Conservation (phyloP, 1,140 invertebrate species). For the Sycophila sp. region DNA sequence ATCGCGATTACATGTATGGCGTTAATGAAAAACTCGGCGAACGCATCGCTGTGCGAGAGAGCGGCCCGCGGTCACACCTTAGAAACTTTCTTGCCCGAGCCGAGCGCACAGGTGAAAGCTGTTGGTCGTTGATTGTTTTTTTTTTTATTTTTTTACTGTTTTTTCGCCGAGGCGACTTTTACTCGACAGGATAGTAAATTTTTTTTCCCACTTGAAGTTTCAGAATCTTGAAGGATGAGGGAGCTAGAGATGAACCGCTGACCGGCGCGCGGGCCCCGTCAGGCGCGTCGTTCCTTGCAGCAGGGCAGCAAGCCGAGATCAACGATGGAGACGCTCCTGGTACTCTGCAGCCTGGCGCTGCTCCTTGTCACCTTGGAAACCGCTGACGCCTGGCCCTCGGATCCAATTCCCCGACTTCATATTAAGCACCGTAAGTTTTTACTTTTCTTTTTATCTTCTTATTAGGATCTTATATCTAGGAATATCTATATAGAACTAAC, state of each 20-base stretch:
- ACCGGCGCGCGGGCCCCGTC: constrained; percentile 35
- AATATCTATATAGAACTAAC: too few species aligned
- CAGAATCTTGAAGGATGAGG: constrained; percentile 13
- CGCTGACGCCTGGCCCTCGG: constrained; percentile 55
- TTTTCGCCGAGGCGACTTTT: too few species aligned
- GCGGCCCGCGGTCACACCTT: too few species aligned
- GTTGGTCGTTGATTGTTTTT: neutral
- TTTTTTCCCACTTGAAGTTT: too few species aligned
- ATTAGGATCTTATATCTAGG: too few species aligned
- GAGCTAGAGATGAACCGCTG: constrained; percentile 35
- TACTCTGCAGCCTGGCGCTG: constrained; percentile 5
- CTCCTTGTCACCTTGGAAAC: neutral
- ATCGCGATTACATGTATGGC: too few species aligned
- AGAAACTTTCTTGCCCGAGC: too few species aligned
- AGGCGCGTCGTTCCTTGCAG: neutral
- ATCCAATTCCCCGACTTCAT: constrained; percentile 57
- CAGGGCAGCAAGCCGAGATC: neutral
- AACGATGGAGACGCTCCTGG: neutral
- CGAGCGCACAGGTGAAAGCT: neutral
- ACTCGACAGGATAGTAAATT: too few species aligned
- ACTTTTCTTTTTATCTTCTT: too few species aligned
- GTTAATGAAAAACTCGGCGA: too few species aligned
- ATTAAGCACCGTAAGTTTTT: constrained; percentile 60
- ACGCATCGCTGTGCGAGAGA: too few species aligned
- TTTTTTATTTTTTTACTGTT: neutral